phyloP scores from a whole-genome alignment of 1,140 invertebrate species.

The Drosophila erecta region DNA sequence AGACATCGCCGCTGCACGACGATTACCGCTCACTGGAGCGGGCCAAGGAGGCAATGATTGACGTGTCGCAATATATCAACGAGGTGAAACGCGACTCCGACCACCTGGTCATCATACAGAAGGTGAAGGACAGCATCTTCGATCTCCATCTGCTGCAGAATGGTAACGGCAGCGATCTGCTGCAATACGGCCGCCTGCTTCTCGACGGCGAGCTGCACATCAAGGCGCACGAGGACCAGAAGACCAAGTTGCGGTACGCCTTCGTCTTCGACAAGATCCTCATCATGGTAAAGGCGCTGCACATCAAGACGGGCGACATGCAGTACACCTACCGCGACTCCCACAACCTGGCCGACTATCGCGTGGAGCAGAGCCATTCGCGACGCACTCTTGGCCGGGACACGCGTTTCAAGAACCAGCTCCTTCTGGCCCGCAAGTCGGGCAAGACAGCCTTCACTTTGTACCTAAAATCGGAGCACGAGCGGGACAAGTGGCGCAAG shows the following conservation, averaged over 20 bases:
- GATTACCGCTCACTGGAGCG: slow-evolving; percentile 93
- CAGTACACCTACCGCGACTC: slow-evolving; percentile 96
- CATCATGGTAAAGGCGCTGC: slow-evolving; percentile 95
- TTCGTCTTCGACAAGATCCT: slow-evolving; percentile 99
- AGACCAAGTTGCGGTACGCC: slow-evolving; percentile 93
- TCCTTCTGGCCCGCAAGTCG: slow-evolving; percentile 93
- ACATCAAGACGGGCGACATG: slow-evolving; percentile 91
- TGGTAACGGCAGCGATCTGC: slow-evolving; percentile 91
- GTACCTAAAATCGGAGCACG: slow-evolving; percentile 94
- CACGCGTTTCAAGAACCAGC: slow-evolving; percentile 92
- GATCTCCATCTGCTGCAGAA: slow-evolving; percentile 91
- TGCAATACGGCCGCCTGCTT: slow-evolving; percentile 95
- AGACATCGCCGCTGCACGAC: slow-evolving; percentile 93
- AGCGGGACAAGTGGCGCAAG: slow-evolving; percentile 95
- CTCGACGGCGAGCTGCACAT: slow-evolving; percentile 97
- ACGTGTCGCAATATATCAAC: slow-evolving; percentile 98
- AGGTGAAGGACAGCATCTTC: slow-evolving; percentile 94
- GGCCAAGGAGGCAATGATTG: slow-evolving; percentile 98
- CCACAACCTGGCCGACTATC: slow-evolving; percentile 93
- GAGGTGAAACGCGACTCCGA: slow-evolving; percentile 99
- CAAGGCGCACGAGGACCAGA: slow-evolving; percentile 95
- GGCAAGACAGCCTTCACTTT: slow-evolving; percentile 94
- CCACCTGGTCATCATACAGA: slow-evolving; percentile 94
- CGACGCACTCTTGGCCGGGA: slow-evolving; percentile 88
- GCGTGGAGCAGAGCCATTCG: slow-evolving; percentile 91